Base-by-base conservation (phyloP, 2,888 invertebrate genomes). In the Perizoma affinitatum region DNA sequence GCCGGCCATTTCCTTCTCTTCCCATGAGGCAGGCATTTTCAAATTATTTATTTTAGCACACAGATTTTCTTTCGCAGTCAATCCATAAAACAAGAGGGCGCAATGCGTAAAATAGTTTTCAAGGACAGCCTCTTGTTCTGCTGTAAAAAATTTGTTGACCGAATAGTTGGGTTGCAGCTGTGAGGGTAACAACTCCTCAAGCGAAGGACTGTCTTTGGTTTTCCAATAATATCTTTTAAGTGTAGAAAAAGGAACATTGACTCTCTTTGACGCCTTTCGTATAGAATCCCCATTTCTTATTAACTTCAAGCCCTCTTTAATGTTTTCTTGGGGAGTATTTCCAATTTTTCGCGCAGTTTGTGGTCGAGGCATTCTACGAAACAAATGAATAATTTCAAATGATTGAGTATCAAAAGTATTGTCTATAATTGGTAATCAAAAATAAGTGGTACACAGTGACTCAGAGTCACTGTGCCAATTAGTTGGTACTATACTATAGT, bases 41-140 rank as follows among this genome's bases (percentile, higher is more conserved):
- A 63, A 54, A 52, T 65, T 63, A 56, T 67, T 63, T 38, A 63
- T 55, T 59, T 59, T n/a, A n/a, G n/a, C n/a, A n/a, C n/a, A n/a
- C n/a, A n/a, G n/a, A n/a, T n/a, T n/a, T n/a, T 64, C 66, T 62
- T 66, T 66, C 38, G 66, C 59, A 22, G 61, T 64, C 35, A 66
- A 57, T 52, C 63, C 66, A 51, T 61, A 66, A 61, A 66, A 66
- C 45, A 63, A 48, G 46, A 58, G 59, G 48, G 66, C 61, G 46
- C 66, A 66, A 57, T 66, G 57, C 51, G 41, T 38, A n/a, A 46
- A 44, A 61, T 61, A 66, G 54, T 66, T 54, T 58, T 66, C 52
- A 10, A 66, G 56, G n/a, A 35, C 38, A 40, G 38, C 58, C 54
- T 66, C 66, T 57, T 63, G 66, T 42, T 38, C 38, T 10, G 8